Evolutionary conservation across 2,113 vertebrate species (phyloP).

Genomic region (Laticauda colubrina): DNA sequence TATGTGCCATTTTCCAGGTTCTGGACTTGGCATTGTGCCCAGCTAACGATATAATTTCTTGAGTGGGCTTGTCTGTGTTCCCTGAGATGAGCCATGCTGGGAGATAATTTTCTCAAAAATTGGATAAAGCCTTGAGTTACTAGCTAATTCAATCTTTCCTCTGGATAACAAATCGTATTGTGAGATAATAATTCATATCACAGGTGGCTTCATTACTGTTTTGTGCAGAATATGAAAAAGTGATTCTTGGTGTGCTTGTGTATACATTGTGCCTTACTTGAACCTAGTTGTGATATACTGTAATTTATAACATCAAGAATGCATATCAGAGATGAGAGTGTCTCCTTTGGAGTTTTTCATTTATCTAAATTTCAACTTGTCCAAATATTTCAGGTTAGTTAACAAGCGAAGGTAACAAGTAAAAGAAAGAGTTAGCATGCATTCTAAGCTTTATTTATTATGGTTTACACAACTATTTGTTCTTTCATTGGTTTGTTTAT

Average conservation of each 20-base stretch:
- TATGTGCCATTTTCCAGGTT: not conserved
- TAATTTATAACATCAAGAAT: not conserved
- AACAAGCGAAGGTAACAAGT: not conserved
- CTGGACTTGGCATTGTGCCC: not conserved
- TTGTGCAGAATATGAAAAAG: slow-evolving; percentile 59
- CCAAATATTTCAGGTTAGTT: not conserved
- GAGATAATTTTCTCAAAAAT: not conserved
- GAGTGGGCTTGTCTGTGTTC: not conserved
- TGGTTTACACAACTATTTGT: not conserved
- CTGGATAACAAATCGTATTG: slow-evolving; percentile 43
- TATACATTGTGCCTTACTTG: not conserved
- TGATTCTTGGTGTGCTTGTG: not conserved
- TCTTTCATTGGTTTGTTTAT: not conserved
- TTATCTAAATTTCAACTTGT: not conserved
- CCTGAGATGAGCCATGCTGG: not conserved
- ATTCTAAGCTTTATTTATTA: not conserved
- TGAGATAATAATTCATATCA: slow-evolving; percentile 57
- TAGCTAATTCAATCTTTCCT: slow-evolving; percentile 52
- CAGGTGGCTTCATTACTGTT: slow-evolving; percentile 63
- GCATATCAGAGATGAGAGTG: not conserved
- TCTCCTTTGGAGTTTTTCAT: not conserved
- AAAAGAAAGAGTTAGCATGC: not conserved
- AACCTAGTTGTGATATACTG: not conserved
- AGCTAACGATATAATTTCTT: not conserved
- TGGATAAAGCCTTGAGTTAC: not conserved